These are phyloP conservation scores for Matsumyia berberina DNA, from an alignment of 2,888 invertebrate species.

Conservation along the genomic window DNA sequence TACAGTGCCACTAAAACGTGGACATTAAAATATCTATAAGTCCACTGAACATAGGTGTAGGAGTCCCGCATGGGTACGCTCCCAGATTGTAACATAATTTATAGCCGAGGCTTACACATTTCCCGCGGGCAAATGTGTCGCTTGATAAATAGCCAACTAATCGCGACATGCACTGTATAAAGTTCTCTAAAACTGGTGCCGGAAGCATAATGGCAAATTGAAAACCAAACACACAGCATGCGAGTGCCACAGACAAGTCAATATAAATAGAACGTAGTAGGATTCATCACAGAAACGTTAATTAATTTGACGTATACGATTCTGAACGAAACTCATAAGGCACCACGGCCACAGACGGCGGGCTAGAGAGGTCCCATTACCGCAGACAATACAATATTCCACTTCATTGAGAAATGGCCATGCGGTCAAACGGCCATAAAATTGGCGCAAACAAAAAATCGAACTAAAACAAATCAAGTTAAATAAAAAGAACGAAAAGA, in stretches of 20 bases:
- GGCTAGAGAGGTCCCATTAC: background rate
- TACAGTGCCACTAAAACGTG: conserved; percentile 56
- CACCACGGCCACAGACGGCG: background rate
- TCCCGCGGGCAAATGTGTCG: conserved; percentile 74
- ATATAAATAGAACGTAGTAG: conserved; percentile 51
- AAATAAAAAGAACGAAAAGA: conserved; percentile 14
- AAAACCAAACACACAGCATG: conserved; percentile 70
- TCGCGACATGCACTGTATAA: conserved; percentile 76
- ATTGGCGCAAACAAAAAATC: conserved; percentile 63
- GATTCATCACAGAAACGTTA: conserved; percentile 62
- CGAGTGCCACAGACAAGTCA: conserved; percentile 66
- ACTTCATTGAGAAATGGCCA: conserved; percentile 71
- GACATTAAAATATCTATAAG: conserved; percentile 61
- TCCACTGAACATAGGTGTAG: conserved; percentile 69
- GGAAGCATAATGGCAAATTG: conserved; percentile 74
- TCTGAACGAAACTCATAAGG: conserved; percentile 20
- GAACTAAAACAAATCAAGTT: conserved; percentile 10
- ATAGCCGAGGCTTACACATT: conserved; percentile 67
- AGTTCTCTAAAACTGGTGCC: conserved; percentile 68
- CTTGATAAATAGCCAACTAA: conserved; percentile 77
- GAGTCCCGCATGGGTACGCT: conserved; percentile 72
- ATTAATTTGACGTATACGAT: conserved; percentile 69
- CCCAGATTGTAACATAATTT: conserved; percentile 71
- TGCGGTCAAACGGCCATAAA: conserved; percentile 66
- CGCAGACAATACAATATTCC: conserved; percentile 45